phyloP scores from a whole-genome alignment of 1,140 invertebrate species.

The Probaryconus sp. region DNA sequence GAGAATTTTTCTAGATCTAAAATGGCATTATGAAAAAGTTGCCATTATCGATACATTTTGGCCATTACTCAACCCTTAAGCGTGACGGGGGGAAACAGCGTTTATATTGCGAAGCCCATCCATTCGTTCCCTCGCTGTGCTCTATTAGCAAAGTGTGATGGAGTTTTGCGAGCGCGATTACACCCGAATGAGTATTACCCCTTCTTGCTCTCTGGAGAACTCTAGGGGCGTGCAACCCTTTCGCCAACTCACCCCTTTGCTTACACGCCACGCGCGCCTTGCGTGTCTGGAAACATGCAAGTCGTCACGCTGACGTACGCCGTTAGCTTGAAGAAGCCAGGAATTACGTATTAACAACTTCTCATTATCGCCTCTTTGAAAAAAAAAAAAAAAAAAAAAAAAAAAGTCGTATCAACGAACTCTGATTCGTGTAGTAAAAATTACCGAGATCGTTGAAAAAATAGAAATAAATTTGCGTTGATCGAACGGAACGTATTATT shows the following conservation, averaged over 20 bases:
- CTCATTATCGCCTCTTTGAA: conserved; percentile 37
- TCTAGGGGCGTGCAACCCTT: conserved; percentile 64
- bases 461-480: background rate
- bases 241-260: conserved; percentile 56
- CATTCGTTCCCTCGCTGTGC: conserved; percentile 69
- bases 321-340: conserved; percentile 41
- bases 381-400: no score
- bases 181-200: conserved; percentile 78
- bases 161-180: conserved; percentile 79
- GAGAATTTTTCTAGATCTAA: conserved; percentile 23
- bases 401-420: background rate
- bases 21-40: conserved; percentile 54
- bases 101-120: conserved; percentile 68
- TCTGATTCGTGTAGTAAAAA: background rate
- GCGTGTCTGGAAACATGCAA: conserved; percentile 63
- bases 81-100: conserved; percentile 63
- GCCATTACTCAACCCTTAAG: conserved; percentile 68
- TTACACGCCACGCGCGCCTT: conserved; percentile 57
- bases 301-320: conserved; percentile 51
- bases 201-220: conserved; percentile 62
- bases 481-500: no score
- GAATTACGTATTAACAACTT: conserved; percentile 54
- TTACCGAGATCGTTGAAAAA: no score
- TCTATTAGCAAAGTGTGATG: conserved; percentile 80
- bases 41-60: conserved; percentile 67